These are phyloP conservation scores for Caenorhabditis brenneri DNA, from an alignment of 1,140 invertebrate genomes.

Conservation along the genomic window DNA sequence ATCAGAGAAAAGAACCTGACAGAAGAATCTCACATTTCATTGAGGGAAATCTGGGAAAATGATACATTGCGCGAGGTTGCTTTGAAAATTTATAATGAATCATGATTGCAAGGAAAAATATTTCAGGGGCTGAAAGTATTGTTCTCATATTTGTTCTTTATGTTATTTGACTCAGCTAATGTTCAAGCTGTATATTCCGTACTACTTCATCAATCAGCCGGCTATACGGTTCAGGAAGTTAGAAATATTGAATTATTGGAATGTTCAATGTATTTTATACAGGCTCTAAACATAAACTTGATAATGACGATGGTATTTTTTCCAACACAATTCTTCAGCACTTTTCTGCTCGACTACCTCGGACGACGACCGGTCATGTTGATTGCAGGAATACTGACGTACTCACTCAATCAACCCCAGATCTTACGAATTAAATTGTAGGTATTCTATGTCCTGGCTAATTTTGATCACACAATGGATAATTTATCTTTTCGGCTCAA, in stretches of 20 bases:
- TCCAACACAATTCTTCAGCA: background rate
- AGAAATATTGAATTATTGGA: background rate
- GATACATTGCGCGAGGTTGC: background rate
- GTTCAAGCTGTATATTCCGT: background rate
- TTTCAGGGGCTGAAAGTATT: background rate
- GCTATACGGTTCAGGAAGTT: constrained; percentile 1
- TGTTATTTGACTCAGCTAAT: background rate
- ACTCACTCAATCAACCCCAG: no score
- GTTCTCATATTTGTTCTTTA: background rate
- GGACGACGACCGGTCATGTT: background rate
- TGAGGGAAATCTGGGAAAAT: background rate
- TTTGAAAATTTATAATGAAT: background rate
- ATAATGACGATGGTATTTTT: background rate
- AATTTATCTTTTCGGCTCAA: background rate
- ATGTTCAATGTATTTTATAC: background rate
- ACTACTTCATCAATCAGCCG: background rate
- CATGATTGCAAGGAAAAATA: no score
- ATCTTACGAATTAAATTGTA: background rate
- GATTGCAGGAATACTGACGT: background rate
- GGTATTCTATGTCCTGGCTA: background rate
- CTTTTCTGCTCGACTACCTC: background rate
- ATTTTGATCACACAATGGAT: background rate
- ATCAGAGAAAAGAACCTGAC: constrained; percentile 2
- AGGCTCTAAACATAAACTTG: constrained; percentile 31
- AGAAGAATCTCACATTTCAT: background rate